Percentiles rank a stretch among this genome's conserved stretches.
These are phyloP conservation scores for Fundulus diaphanus DNA, from an alignment of 2,797 vertebrate genomes.

Conservation along the genomic window DNA sequence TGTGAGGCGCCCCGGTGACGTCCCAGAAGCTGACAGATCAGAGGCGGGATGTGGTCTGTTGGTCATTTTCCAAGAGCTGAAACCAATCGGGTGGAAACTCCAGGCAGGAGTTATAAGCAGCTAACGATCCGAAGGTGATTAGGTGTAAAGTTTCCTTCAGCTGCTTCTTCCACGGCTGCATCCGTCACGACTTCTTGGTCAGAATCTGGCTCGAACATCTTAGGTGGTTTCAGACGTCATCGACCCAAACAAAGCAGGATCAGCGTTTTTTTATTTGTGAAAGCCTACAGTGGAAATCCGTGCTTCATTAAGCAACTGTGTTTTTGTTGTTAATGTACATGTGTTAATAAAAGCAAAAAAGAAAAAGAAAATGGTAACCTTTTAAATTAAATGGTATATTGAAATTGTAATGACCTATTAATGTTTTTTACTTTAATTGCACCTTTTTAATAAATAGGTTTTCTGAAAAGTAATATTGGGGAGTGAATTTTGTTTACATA, in stretches of 20 bases:
- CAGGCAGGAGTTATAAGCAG: neutral
- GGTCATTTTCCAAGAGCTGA: neutral
- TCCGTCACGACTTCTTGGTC: no score
- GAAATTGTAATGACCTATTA: no score
- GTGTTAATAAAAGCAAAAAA: neutral
- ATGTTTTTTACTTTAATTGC: neutral
- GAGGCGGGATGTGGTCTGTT: neutral
- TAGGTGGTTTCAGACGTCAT: neutral
- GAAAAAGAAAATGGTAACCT: no score
- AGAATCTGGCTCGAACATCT: neutral
- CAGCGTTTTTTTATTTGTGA: neutral
- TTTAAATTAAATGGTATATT: no score
- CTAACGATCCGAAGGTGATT: no score
- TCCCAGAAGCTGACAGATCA: neutral
- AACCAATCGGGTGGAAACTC: neutral
- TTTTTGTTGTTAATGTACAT: neutral
- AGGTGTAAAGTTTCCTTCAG: no score
- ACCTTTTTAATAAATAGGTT: neutral
- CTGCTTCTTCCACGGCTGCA: no score
- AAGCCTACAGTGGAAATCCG: neutral
- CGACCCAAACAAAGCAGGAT: neutral
- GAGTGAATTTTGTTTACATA: neutral
- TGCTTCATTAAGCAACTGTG: neutral
- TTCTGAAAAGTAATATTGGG: neutral
- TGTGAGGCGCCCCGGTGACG: neutral